Conservation (phyloP, 2,113 vertebrate genomes). For the Tetraodon nigroviridis region DNA sequence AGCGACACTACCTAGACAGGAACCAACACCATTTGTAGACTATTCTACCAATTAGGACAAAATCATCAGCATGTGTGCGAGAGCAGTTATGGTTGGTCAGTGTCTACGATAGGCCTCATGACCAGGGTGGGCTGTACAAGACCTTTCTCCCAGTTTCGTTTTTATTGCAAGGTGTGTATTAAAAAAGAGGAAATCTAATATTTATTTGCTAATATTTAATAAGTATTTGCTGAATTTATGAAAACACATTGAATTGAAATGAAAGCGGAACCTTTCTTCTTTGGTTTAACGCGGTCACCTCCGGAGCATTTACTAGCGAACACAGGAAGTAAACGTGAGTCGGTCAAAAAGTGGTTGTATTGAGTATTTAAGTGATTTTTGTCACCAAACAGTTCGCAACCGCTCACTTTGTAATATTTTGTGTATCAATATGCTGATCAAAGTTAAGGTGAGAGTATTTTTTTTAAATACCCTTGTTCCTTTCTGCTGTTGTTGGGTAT, state of each 20-base stretch:
- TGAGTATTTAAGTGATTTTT: no score
- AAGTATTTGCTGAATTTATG: neutral
- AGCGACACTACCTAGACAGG: rapidly evolving
- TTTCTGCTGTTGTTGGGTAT: neutral
- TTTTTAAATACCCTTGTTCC: rapidly evolving
- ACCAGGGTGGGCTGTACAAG: no score
- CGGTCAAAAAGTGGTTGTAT: slow-evolving; percentile 24
- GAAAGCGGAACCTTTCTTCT: slow-evolving; percentile 29
- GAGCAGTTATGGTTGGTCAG: neutral
- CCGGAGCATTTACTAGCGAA: slow-evolving; percentile 34
- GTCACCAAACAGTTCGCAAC: no score
- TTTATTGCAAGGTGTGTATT: neutral
- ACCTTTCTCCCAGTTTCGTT: neutral
- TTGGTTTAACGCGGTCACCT: neutral
- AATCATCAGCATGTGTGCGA: slow-evolving; percentile 52
- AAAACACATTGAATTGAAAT: neutral
- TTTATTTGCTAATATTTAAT: neutral
- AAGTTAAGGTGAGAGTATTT: slow-evolving; percentile 70
- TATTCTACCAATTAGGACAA: slow-evolving; percentile 35
- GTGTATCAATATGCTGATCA: slow-evolving; percentile 72
- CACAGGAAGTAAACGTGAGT: slow-evolving; percentile 62
- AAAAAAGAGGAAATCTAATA: no score
- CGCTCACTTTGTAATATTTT: neutral
- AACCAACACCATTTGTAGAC: slow-evolving; percentile 17
- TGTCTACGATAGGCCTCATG: no score